phyloP scores from a whole-genome alignment of 2,888 invertebrate genomes.

The Opisthograptis luteolata region DNA sequence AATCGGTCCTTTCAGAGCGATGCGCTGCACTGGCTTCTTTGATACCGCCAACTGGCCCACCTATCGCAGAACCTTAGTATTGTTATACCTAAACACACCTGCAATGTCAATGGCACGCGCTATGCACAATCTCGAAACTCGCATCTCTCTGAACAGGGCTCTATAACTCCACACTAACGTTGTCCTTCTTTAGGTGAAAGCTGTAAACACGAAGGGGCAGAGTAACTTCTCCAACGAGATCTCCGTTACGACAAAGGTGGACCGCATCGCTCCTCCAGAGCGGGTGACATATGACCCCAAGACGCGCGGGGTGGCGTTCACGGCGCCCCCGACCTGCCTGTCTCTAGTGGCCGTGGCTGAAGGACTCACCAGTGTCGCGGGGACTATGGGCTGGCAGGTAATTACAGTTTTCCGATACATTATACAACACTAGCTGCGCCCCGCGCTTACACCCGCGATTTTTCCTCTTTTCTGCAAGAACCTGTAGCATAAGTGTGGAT shows the following conservation, averaged over 20 bases:
- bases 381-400: conserved; percentile 69
- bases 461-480: too few relatives aligned
- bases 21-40: conserved; percentile 37
- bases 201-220: conserved; percentile 93
- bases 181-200: conserved; percentile 86
- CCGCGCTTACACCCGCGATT: too few relatives aligned
- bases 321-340: conserved; percentile 91
- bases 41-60: background rate
- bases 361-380: conserved; percentile 78
- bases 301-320: conserved; percentile 90
- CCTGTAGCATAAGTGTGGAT: too few relatives aligned
- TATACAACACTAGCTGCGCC: too few relatives aligned
- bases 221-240: conserved; percentile 95
- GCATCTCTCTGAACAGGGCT: conserved; percentile 22
- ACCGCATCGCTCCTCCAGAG: conserved; percentile 91
- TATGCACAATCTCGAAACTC: conserved; percentile 39
- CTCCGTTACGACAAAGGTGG: conserved; percentile 91
- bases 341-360: conserved; percentile 91
- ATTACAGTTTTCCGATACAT: background rate
- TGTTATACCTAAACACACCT: background rate
- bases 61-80: too few relatives aligned
- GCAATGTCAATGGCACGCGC: conserved; percentile 47
- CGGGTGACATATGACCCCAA: conserved; percentile 93
- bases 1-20: conserved; percentile 12
- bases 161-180: conserved; percentile 23